A percentile compares a stretch with the other conserved stretches of the same genome.
phyloP scores from a whole-genome alignment of 2,888 invertebrate species.

The Eucera pruinosa region DNA sequence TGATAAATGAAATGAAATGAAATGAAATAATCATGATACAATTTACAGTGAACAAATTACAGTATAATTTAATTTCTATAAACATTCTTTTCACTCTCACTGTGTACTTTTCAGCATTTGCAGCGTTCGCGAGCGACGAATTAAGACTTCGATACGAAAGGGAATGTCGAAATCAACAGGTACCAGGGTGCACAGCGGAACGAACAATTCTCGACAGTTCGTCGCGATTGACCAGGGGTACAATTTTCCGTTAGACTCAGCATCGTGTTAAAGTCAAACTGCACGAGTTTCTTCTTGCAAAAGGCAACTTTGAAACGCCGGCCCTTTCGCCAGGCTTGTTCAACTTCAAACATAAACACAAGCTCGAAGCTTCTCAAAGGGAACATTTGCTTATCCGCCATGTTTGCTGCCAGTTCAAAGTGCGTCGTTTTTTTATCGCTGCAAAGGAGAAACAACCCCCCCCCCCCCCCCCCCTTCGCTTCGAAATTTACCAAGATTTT shows the following conservation, averaged over 20 bases:
- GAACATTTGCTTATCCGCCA: conserved; percentile 4
- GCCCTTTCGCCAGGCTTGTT: neutral
- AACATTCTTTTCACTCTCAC: too few species aligned
- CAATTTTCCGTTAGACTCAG: neutral
- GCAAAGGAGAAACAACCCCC: neutral
- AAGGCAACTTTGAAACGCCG: neutral
- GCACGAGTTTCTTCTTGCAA: neutral
- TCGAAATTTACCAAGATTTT: neutral
- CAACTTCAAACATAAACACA: neutral
- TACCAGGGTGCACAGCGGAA: neutral
- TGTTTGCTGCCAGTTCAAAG: neutral
- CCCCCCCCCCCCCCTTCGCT: too few species aligned
- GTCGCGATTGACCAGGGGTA: neutral
- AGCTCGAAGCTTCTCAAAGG: neutral
- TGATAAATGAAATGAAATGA: too few species aligned
- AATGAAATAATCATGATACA: too few species aligned
- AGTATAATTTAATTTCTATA: too few species aligned
- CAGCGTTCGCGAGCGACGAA: neutral
- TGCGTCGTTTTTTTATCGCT: neutral
- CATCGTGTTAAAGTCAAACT: too few species aligned
- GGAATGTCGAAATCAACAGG: conserved; percentile 22
- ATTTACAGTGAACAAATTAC: too few species aligned
- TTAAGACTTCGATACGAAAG: conserved; percentile 3
- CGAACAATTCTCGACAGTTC: conserved; percentile 14
- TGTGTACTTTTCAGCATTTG: too few species aligned